phyloP scores from a whole-genome alignment of 2,888 invertebrate species.

The Eilema sororculum region DNA sequence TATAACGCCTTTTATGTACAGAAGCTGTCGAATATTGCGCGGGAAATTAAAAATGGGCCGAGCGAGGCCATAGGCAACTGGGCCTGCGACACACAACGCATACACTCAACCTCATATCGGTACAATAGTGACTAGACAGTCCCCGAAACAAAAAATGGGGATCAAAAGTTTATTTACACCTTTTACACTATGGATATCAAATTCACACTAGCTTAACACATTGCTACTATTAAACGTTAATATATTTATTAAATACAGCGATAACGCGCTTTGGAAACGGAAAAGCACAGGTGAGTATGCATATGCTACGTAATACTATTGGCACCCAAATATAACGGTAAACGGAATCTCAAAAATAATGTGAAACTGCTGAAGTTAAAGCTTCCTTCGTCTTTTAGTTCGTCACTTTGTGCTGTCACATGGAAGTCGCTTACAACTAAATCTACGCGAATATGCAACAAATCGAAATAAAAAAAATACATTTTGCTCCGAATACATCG shows the following conservation, averaged over 20 bases:
- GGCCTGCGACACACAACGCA: slow-evolving; percentile 42
- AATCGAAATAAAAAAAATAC: slow-evolving; percentile 65
- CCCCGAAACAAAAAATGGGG: slow-evolving; percentile 66
- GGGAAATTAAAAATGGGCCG: slow-evolving; percentile 59
- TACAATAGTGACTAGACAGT: slow-evolving; percentile 81
- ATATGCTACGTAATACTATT: slow-evolving; percentile 55
- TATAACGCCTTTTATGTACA: slow-evolving; percentile 67
- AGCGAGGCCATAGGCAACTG: slow-evolving; percentile 52
- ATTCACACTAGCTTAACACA: slow-evolving; percentile 77
- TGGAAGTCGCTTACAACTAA: slow-evolving; percentile 79
- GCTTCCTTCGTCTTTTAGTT: slow-evolving; percentile 63
- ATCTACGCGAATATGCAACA: slow-evolving; percentile 62
- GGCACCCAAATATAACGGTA: slow-evolving; percentile 65
- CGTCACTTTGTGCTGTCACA: slow-evolving; percentile 77
- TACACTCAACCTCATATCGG: slow-evolving; percentile 59
- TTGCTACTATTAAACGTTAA: slow-evolving; percentile 59
- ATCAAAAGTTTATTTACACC: slow-evolving; percentile 73
- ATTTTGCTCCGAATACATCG: slow-evolving; percentile 54
- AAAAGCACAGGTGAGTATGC: slow-evolving; percentile 57
- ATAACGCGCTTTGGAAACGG: slow-evolving; percentile 63
- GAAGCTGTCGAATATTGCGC: slow-evolving; percentile 73
- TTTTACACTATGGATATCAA: slow-evolving; percentile 74
- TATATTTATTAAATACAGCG: slow-evolving; percentile 61
- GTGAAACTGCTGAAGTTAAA: slow-evolving; percentile 63
- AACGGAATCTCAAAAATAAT: slow-evolving; percentile 74